Evolutionary conservation across 2,888 invertebrate species (phyloP), one percentile per base, ranked within the genome.

Genomic region (Cosmia pyralina): DNA sequence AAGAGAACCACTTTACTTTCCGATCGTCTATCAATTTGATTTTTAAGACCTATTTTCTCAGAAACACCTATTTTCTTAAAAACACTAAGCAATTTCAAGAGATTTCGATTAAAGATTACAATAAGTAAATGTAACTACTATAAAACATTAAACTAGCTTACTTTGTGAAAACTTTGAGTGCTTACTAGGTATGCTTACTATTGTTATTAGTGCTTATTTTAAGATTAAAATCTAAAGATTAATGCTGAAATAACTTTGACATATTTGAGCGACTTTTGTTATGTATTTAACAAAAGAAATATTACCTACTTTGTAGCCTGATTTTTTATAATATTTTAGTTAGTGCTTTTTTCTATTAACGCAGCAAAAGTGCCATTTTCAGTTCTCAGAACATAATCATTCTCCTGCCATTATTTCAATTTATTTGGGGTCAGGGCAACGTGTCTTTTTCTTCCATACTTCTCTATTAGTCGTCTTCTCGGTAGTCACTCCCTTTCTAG

Each of bases 141-240:
- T 48, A 58, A n/a, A 62, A 53, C 15, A 64, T 68, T 57, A 65
- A 69, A 68, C 41, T 7, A 44, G 59, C 53, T 74, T 57, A 83
- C 64, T 71, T 58, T 83, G 57, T 83, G 52, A 75, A 67, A 50
- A 55, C n/a, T 63, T 66, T 17, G 64, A 64, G 80, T 79, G 55
- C 63, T 64, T 50, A 34, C 17, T 34, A 19, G 7, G 22, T 15
- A 28, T 3, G n/a, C 28, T 28, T 2, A 28, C 38, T 55, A 57
- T 83, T 78, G 58, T 57, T 70, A 60, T 68, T 63, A 67, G 52
- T 10, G 62, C 55, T 78, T 73, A 72, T 53, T 72, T 46, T 55
- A 52, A 64, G 83, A 83, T 83, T 74, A 64, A 22, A 22, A 81
- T 83, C 81, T 74, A 1, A n/a, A 69, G 55, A 67, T 79, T 60